A percentile compares a stretch with the other conserved stretches of the same genome.
Conservation (phyloP, 1,140 invertebrate species). For the Monomorium pharaonis region DNA sequence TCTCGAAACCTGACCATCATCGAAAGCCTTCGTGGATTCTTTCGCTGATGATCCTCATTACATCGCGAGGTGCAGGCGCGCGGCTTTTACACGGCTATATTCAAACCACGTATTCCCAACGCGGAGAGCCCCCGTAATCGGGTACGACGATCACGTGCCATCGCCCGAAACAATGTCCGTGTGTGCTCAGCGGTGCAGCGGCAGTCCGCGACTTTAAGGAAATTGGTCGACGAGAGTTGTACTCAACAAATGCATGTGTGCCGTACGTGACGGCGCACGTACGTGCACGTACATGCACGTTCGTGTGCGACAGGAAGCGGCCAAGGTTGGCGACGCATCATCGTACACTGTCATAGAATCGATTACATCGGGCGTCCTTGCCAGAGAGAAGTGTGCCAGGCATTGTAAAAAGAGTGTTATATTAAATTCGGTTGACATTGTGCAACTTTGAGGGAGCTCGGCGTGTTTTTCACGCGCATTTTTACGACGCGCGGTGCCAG, state of each 20-base stretch:
- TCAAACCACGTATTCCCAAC: background rate
- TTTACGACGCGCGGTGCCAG: background rate
- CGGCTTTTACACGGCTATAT: slow-evolving; percentile 33
- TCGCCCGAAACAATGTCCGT: slow-evolving; percentile 26
- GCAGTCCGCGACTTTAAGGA: slow-evolving; percentile 21
- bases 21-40: slow-evolving; percentile 42
- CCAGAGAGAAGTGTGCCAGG: slow-evolving; percentile 3
- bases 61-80: slow-evolving; percentile 11
- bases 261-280: slow-evolving; percentile 41
- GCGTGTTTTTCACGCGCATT: background rate
- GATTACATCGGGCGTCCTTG: slow-evolving; percentile 26
- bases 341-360: slow-evolving; percentile 41
- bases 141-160: slow-evolving; percentile 41
- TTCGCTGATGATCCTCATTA: slow-evolving; percentile 48
- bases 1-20: slow-evolving; percentile 42
- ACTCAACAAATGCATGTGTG: background rate
- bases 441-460: background rate
- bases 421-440: background rate
- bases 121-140: slow-evolving; percentile 47
- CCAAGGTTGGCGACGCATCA: slow-evolving; percentile 71
- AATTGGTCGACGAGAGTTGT: slow-evolving; percentile 59
- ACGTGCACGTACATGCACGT: background rate
- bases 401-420: background rate
- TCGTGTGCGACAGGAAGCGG: slow-evolving; percentile 72
- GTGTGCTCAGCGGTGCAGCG: background rate